These are phyloP conservation scores for Cardinalis cardinalis DNA, from an alignment of 2,113 vertebrate species.

Conservation along the genomic window DNA sequence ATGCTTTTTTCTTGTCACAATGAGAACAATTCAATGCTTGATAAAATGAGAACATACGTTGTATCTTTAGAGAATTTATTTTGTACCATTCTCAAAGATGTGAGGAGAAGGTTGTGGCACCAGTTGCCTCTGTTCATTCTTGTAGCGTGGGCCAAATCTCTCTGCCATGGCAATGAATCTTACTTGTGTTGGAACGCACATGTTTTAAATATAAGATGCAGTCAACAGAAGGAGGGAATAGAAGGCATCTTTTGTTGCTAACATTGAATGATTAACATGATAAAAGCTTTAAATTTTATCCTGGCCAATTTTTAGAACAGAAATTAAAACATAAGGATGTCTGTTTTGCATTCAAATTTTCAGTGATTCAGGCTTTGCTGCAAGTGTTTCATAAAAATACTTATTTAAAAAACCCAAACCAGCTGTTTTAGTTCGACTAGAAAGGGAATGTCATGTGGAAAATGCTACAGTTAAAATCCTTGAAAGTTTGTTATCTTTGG, in stretches of 20 bases:
- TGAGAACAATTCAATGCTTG: neutral
- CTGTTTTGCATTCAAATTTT: fast-evolving
- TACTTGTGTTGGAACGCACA: neutral
- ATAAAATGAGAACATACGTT: neutral
- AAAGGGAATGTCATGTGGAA: neutral
- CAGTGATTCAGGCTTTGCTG: neutral
- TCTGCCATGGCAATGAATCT: neutral
- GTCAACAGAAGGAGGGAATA: neutral
- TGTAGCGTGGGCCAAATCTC: neutral
- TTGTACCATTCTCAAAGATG: neutral
- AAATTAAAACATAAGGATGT: neutral
- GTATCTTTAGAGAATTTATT: neutral
- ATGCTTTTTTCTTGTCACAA: neutral
- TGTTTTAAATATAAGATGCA: neutral
- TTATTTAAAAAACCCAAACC: neutral
- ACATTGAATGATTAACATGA: neutral
- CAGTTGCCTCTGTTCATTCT: neutral
- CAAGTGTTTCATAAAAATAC: neutral
- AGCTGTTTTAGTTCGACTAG: neutral
- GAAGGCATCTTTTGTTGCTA: neutral
- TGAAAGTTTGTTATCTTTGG: neutral
- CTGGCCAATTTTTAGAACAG: neutral
- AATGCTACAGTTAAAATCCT: neutral
- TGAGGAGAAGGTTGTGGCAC: neutral
- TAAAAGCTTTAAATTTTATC: neutral